Base-by-base conservation (phyloP, 1,140 invertebrate species). In the Drosophila arawakana region DNA sequence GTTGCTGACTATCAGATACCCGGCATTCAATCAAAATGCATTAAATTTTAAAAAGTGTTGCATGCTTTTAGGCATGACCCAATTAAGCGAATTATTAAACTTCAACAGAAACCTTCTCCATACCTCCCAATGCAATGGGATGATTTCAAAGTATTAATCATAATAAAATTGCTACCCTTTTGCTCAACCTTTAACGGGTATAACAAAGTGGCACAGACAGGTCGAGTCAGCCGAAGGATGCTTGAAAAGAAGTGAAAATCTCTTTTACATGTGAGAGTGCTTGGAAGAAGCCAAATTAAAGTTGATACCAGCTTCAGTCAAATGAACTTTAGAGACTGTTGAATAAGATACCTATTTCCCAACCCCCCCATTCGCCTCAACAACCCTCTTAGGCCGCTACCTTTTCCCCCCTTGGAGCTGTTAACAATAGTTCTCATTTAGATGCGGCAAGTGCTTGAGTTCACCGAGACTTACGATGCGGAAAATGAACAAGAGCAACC, bases 351-450 rank as follows among this genome's bases (percentile, higher is more conserved):
- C 25, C 30, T 41, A 13, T 47, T 18, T n/a, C 25, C 25, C 3
- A 30, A 6, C 25, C 25, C 25, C 25, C 25, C 30, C 13, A 25
- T 34, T 7, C 10, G 9, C 49, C 6, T 50, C 49, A 4, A 5
- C 3, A 30, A 4, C 49, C 8, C 49, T 5, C 49, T 30, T 7
- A 9, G 9, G 15, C 13, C 15, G 1, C 49, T 11, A 3, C 47
- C 21, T n/a, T 25, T 21, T 6, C 34, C 13, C 49, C 37, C 55
- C 60, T 74, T 70, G 43, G 43, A 61, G 66, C 60, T 62, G 60
- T 70, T 78, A 78, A 80, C 78, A 80, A 80, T 80, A 70, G 75
- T 75, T 78, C 75, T 80, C 78, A 80, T 80, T 80, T 78, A 80
- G 75, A 73, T 78, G 61, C 70, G 65, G 72, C 75, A 80, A 80